Conservation (phyloP, 2,888 invertebrate genomes). For the Rhingia campestris region DNA sequence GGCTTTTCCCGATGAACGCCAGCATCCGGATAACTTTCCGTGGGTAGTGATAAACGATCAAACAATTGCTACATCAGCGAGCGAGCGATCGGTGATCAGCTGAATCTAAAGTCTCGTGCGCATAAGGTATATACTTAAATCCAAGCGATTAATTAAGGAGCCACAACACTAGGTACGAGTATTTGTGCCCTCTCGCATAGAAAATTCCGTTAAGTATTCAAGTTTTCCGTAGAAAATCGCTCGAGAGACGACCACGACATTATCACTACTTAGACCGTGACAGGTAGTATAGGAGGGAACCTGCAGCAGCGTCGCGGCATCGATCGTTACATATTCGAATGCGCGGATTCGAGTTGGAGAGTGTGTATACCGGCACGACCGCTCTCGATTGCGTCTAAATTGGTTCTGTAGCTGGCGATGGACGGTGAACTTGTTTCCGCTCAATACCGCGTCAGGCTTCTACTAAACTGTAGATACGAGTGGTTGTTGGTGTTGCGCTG, state of each 20-base stretch:
- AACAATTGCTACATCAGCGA: constrained; percentile 5
- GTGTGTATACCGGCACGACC: constrained; percentile 47
- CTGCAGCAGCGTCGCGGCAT: constrained; percentile 36
- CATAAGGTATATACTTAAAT: constrained; percentile 33
- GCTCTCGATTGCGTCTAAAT: constrained; percentile 70
- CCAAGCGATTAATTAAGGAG: constrained; percentile 49
- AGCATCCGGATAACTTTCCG: constrained; percentile 12
- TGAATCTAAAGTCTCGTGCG: constrained; percentile 32
- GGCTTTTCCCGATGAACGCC: constrained; percentile 11
- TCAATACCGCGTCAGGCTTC: constrained; percentile 30
- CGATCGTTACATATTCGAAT: constrained; percentile 63
- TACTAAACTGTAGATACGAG: constrained; percentile 11
- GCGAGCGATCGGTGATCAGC: neutral
- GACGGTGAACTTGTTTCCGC: constrained; percentile 65
- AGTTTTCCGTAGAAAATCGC: constrained; percentile 38
- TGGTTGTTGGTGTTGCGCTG: constrained; percentile 13
- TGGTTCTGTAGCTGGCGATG: constrained; percentile 68
- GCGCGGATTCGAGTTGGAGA: constrained; percentile 54
- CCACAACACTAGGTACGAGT: constrained; percentile 33
- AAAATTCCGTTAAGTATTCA: constrained; percentile 59
- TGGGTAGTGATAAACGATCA: constrained; percentile 27
- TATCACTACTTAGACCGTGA: constrained; percentile 64
- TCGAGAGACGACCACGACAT: constrained; percentile 54
- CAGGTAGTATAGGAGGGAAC: constrained; percentile 43
- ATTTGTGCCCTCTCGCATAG: constrained; percentile 3